Evolutionary conservation across 2,888 invertebrate genomes (phyloP).

Genomic region (Drosophila seclusa): DNA sequence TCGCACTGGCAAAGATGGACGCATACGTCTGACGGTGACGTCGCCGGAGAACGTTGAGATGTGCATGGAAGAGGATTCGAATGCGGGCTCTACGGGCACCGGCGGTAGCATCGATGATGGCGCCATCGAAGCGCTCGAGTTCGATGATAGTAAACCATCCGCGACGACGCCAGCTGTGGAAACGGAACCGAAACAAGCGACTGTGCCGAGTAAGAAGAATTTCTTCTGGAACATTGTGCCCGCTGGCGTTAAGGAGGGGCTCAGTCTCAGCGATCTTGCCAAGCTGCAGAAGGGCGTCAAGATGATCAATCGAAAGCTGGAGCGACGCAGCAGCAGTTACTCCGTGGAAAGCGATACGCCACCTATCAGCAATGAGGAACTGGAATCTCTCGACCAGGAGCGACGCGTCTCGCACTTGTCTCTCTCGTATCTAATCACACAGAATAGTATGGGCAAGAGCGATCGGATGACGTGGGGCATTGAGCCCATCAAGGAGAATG

Average conservation of each 20-base stretch:
- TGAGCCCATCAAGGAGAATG: constrained; percentile 83
- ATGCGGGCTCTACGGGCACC: constrained; percentile 55
- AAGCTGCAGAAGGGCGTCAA: constrained; percentile 73
- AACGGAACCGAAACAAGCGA: constrained; percentile 30
- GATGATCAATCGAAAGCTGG: constrained; percentile 71
- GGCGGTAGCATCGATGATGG: constrained; percentile 73
- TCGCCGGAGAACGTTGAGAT: constrained; percentile 84
- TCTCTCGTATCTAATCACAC: constrained; percentile 83
- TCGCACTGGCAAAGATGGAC: constrained; percentile 66
- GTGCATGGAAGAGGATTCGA: constrained; percentile 77
- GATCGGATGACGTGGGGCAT: constrained; percentile 84
- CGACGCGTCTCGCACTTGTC: constrained; percentile 77
- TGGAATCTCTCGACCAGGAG: constrained; percentile 55
- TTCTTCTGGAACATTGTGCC: constrained; percentile 83
- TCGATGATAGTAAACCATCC: constrained; percentile 60
- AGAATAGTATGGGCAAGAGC: constrained; percentile 84
- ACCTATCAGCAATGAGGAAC: constrained; percentile 2
- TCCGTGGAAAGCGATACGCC: constrained; percentile 58
- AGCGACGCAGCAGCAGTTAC: constrained; percentile 73
- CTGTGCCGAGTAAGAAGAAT: constrained; percentile 59
- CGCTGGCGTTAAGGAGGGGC: constrained; percentile 81
- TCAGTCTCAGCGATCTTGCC: constrained; percentile 79
- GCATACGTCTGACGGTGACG: constrained; percentile 83
- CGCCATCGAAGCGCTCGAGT: constrained; percentile 83
- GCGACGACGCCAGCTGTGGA: background rate